Percentiles rank a stretch among this genome's conserved stretches.
Conservation (phyloP, 2,888 invertebrate genomes). For the Trypoxylon attenuatum region DNA sequence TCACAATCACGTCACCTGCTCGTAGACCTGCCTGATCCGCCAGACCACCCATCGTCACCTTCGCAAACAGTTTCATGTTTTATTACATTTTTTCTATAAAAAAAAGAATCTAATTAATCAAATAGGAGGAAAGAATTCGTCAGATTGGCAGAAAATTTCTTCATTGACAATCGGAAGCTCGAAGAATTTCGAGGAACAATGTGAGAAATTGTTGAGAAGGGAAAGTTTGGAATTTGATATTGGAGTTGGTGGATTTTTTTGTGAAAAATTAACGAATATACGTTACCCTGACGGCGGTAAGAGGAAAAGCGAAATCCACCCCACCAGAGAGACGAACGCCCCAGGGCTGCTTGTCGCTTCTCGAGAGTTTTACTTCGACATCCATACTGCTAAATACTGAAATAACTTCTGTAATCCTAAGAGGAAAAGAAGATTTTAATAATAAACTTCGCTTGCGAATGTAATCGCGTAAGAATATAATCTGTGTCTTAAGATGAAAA, state of each 20-base stretch:
- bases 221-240: too few relatives aligned
- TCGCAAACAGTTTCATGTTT: too few relatives aligned
- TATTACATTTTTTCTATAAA: too few relatives aligned
- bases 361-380: slow-evolving; percentile 45
- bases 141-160: too few relatives aligned
- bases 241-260: too few relatives aligned
- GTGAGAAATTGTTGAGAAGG: background rate
- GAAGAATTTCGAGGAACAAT: too few relatives aligned
- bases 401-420: background rate
- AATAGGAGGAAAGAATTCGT: too few relatives aligned
- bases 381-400: slow-evolving; percentile 31
- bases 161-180: too few relatives aligned
- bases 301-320: slow-evolving; percentile 64
- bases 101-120: too few relatives aligned
- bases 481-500: too few relatives aligned
- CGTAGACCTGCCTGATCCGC: slow-evolving; percentile 50
- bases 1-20: slow-evolving; percentile 52
- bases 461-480: too few relatives aligned
- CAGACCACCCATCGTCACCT: slow-evolving; percentile 52
- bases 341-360: slow-evolving; percentile 55
- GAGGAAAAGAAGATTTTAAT: background rate
- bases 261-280: background rate
- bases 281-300: slow-evolving; percentile 70
- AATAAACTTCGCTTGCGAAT: too few relatives aligned
- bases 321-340: slow-evolving; percentile 70